phyloP scores from a whole-genome alignment of 2,888 invertebrate genomes.

The Perithous albicinctus region DNA sequence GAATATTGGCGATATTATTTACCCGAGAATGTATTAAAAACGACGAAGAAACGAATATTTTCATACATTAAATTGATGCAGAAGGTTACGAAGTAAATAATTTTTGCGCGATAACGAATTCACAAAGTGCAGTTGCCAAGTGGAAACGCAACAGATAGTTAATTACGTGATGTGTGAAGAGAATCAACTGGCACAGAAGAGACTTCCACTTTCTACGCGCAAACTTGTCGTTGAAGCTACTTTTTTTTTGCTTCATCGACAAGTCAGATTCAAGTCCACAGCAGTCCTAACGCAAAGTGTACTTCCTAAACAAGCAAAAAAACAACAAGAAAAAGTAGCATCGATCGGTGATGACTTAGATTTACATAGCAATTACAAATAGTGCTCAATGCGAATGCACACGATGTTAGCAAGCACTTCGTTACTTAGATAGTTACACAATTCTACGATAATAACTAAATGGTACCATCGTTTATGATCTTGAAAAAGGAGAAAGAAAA shows the following conservation, averaged over 20 bases:
- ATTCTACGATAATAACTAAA: background rate
- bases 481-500: background rate
- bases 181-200: background rate
- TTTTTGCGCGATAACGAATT: background rate
- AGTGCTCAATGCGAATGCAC: conserved; percentile 40
- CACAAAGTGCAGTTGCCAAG: background rate
- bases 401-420: conserved; percentile 24
- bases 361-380: conserved; percentile 38
- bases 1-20: background rate
- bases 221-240: background rate
- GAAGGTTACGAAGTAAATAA: background rate
- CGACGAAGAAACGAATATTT: conserved; percentile 14
- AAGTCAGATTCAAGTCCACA: background rate
- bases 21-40: background rate
- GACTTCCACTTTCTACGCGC: background rate
- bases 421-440: conserved; percentile 13
- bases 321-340: conserved; percentile 37
- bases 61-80: background rate
- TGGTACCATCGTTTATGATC: background rate
- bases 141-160: background rate
- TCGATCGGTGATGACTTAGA: conserved; percentile 23
- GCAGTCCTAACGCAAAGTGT: conserved; percentile 22
- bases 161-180: background rate
- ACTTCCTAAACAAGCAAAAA: conserved; percentile 23
- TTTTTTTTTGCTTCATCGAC: background rate